Conservation (phyloP, 2,797 vertebrate genomes). For the Liasis olivaceus region DNA sequence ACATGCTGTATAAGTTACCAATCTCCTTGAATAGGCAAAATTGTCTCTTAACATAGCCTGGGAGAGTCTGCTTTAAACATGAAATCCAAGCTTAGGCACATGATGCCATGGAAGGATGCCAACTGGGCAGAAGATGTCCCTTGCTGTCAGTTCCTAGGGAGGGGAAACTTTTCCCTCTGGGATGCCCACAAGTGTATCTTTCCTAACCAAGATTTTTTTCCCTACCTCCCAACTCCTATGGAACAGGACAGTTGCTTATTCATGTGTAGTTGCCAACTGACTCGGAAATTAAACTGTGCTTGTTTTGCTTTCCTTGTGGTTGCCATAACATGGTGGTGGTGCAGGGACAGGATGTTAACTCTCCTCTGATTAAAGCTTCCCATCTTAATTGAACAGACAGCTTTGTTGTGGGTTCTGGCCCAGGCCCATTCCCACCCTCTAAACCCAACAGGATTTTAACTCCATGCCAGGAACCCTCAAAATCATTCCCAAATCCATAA, state of each 20-base stretch:
- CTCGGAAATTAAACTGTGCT: background rate
- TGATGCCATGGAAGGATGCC: slow-evolving; percentile 9
- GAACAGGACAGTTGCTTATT: background rate
- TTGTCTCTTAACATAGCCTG: slow-evolving; percentile 8
- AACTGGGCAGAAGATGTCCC: background rate
- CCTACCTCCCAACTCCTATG: background rate
- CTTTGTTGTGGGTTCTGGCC: background rate
- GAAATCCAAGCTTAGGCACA: slow-evolving; percentile 23
- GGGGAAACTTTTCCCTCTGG: background rate
- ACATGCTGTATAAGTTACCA: background rate
- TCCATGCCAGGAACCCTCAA: background rate
- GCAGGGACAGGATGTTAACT: background rate
- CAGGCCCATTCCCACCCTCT: too few species aligned
- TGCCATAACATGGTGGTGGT: background rate
- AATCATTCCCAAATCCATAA: background rate
- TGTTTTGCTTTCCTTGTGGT: background rate
- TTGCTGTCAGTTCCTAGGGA: background rate
- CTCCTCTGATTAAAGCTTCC: background rate
- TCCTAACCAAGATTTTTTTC: background rate
- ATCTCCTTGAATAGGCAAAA: slow-evolving; percentile 24
- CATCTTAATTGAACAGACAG: background rate
- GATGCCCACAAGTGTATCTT: background rate
- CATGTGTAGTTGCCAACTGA: background rate
- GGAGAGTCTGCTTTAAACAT: slow-evolving; percentile 23
- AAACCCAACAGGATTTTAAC: background rate